Percentiles rank a stretch among this genome's conserved stretches.
phyloP scores from a whole-genome alignment of 2,113 vertebrate genomes.

The Eulemur macaco region DNA sequence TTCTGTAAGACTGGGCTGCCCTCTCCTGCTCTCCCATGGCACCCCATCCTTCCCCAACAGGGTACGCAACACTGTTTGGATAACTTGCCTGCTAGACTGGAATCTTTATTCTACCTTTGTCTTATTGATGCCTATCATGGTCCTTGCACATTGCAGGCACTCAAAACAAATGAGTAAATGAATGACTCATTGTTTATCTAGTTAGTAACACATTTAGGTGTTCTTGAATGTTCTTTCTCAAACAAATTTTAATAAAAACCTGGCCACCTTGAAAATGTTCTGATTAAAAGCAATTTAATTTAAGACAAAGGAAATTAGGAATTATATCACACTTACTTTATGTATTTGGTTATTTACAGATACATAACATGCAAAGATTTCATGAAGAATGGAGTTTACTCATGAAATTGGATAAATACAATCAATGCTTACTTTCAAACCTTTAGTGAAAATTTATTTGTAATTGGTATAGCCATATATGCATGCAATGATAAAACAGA shows the following conservation, averaged over 20 bases:
- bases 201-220: background rate
- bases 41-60: background rate
- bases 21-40: background rate
- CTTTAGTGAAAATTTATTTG: background rate
- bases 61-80: background rate
- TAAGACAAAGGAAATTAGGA: background rate
- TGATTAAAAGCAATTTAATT: background rate
- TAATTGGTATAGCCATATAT: background rate
- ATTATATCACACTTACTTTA: background rate
- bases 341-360: background rate
- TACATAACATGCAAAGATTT: background rate
- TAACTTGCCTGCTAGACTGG: background rate
- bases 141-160: background rate
- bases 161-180: background rate
- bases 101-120: background rate
- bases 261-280: background rate
- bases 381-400: background rate
- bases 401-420: background rate
- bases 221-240: background rate
- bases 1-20: background rate
- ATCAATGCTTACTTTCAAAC: background rate
- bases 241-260: background rate
- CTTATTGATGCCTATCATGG: background rate
- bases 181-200: background rate
- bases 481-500: slow-evolving; percentile 49